phyloP scores from a whole-genome alignment of 2,797 vertebrate genomes.

The Sphenodon punctatus region DNA sequence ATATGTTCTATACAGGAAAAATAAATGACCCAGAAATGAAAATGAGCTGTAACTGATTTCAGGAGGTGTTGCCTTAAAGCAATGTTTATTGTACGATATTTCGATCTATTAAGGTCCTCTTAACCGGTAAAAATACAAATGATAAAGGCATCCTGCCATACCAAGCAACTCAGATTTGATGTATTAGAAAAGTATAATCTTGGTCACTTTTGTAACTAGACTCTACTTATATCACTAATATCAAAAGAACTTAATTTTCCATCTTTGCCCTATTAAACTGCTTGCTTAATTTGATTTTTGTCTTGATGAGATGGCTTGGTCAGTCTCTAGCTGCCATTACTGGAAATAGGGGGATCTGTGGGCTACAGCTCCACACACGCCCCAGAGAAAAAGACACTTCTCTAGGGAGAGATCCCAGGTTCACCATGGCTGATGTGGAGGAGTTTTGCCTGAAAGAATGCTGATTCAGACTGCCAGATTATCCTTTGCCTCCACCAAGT shows the following conservation, averaged over 20 bases:
- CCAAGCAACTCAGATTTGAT: background rate
- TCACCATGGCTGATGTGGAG: conserved; percentile 74
- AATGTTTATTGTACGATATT: background rate
- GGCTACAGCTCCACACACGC: no score
- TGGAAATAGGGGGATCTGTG: no score
- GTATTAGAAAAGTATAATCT: background rate
- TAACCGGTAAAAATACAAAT: background rate
- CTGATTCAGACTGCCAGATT: conserved; percentile 89
- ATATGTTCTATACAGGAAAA: background rate
- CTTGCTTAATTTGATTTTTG: background rate
- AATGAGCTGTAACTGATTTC: background rate
- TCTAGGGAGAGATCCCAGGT: no score
- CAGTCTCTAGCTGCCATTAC: background rate
- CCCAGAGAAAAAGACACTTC: no score
- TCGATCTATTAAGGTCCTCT: background rate
- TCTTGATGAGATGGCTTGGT: background rate
- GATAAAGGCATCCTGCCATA: conserved; percentile 1
- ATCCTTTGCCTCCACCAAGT: conserved; percentile 91
- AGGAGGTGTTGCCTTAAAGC: background rate
- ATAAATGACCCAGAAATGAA: background rate
- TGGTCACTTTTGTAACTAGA: background rate
- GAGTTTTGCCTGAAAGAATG: conserved; percentile 81
- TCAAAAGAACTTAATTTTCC: background rate
- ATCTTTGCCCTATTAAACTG: background rate
- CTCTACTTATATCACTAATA: background rate